Percentiles rank a stretch among this genome's conserved stretches.
Evolutionary conservation across 2,113 vertebrate genomes (phyloP).

Genomic region (Damaliscus lunatus): DNA sequence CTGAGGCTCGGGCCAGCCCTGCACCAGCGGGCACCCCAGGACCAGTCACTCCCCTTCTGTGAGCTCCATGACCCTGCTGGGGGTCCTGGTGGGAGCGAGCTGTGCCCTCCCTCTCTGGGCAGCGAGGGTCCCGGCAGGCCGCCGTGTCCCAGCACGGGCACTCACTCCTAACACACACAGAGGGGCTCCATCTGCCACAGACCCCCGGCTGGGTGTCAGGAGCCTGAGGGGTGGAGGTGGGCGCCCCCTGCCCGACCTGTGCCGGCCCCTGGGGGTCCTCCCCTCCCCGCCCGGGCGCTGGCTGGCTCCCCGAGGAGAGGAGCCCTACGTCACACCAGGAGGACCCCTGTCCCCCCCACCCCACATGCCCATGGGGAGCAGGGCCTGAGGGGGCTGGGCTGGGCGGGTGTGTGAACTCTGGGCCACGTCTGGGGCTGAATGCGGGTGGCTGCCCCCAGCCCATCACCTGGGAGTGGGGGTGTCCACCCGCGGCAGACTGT

Average conservation of each 20-base stretch:
- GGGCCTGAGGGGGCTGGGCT: not conserved
- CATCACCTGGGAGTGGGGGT: not conserved
- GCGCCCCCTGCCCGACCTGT: not conserved
- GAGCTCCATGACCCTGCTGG: too few relatives aligned
- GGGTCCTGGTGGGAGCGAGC: not conserved
- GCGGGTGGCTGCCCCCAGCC: not conserved
- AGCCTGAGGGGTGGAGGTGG: not conserved
- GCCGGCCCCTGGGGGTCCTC: not conserved
- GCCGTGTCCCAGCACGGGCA: rapidly evolving
- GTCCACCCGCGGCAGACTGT: not conserved
- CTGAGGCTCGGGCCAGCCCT: not conserved
- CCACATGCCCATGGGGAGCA: not conserved
- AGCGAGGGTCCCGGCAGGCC: not conserved
- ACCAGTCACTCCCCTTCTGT: too few relatives aligned
- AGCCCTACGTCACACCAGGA: not conserved
- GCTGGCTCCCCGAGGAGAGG: not conserved
- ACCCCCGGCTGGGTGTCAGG: not conserved
- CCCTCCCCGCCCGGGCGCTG: not conserved
- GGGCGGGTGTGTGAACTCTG: not conserved
- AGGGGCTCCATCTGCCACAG: not conserved
- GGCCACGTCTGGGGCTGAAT: not conserved
- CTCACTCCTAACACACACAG: not conserved
- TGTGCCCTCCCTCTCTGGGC: not conserved
- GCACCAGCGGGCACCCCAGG: not conserved
- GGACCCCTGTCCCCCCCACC: not conserved